Evolutionary conservation across 2,797 vertebrate species (phyloP).

Genomic region (Scyliorhinus canicula): DNA sequence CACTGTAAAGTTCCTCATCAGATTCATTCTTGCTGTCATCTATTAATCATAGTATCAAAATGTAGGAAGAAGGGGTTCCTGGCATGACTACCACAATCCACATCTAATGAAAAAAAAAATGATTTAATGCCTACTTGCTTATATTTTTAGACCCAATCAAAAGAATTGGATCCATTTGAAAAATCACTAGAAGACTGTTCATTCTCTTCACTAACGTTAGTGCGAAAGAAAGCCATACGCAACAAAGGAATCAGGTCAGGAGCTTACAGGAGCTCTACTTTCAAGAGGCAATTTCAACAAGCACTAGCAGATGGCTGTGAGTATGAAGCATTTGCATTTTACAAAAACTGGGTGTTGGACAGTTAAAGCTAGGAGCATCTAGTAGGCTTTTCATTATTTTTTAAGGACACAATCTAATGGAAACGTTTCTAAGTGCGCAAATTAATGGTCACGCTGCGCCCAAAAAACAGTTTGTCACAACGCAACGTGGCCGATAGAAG

Average conservation of each 20-base stretch:
- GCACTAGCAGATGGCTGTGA: constrained; percentile 61
- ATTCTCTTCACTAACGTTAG: constrained; percentile 73
- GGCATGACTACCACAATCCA: neutral
- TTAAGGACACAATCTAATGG: too few species aligned
- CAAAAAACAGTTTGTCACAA: too few species aligned
- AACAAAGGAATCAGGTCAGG: constrained; percentile 82
- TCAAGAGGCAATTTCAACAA: constrained; percentile 68
- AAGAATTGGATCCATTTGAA: constrained; percentile 15
- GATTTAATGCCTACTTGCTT: neutral
- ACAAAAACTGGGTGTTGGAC: neutral
- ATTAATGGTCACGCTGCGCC: too few species aligned
- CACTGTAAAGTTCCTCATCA: neutral
- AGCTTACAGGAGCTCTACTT: constrained; percentile 84
- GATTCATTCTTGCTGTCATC: neutral
- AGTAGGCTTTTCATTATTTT: neutral
- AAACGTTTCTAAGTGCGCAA: too few species aligned
- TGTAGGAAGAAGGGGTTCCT: neutral
- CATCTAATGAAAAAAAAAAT: neutral
- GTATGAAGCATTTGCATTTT: constrained; percentile 39
- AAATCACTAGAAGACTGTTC: constrained; percentile 59
- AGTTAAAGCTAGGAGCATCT: neutral
- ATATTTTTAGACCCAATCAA: neutral
- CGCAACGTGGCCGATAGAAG: too few species aligned
- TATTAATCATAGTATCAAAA: neutral
- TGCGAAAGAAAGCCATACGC: constrained; percentile 86